Evolutionary conservation across 2,888 invertebrate species (phyloP).

Genomic region (Mylabris sibirica): DNA sequence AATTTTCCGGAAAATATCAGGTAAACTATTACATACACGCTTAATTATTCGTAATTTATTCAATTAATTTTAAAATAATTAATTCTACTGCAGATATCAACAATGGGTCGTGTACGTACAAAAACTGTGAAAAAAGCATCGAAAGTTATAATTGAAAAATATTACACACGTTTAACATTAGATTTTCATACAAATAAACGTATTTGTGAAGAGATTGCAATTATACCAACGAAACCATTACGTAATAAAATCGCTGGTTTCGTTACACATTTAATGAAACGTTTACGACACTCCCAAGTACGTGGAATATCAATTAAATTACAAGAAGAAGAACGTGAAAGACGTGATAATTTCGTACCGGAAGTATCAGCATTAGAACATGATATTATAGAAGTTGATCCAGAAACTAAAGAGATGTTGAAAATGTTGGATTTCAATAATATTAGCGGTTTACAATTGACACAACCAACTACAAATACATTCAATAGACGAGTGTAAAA

Average conservation of each 20-base stretch:
- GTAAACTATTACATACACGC: not conserved
- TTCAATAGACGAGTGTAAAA: slow-evolving; percentile 62
- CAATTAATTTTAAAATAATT: too few species aligned
- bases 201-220: slow-evolving; percentile 99
- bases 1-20: not conserved
- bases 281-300: slow-evolving; percentile 94
- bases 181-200: slow-evolving; percentile 99
- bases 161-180: slow-evolving; percentile 95
- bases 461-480: slow-evolving; percentile 77
- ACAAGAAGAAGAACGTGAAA: slow-evolving; percentile 99
- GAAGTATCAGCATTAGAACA: slow-evolving; percentile 93
- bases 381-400: slow-evolving; percentile 97
- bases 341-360: slow-evolving; percentile 99
- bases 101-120: slow-evolving; percentile 98
- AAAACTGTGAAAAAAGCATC: slow-evolving; percentile 99
- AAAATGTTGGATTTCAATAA: slow-evolving; percentile 95
- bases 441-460: slow-evolving; percentile 89
- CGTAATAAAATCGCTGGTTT: slow-evolving; percentile 99
- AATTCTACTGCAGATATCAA: slow-evolving; percentile 29
- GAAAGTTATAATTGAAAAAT: slow-evolving; percentile 99
- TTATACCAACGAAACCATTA: slow-evolving; percentile 97
- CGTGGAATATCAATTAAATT: slow-evolving; percentile 99
- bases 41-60: too few species aligned
- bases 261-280: slow-evolving; percentile 99
- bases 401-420: slow-evolving; percentile 99